Conservation (phyloP, 1,140 invertebrate species). For the Heliothis virescens region DNA sequence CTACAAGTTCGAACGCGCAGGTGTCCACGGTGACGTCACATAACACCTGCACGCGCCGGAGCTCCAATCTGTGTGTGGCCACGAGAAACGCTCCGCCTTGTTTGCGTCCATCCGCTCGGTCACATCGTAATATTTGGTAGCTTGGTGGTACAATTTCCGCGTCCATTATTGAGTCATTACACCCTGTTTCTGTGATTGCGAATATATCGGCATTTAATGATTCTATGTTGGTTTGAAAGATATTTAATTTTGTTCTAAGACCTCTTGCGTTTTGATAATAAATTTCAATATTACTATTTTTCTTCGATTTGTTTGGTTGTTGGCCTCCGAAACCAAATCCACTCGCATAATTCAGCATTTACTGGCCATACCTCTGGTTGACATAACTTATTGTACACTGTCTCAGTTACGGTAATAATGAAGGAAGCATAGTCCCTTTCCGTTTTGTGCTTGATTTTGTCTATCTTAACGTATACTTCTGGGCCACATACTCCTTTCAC, state of each 20-base stretch:
- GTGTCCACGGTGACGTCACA: neutral
- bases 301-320: neutral
- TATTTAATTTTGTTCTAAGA: neutral
- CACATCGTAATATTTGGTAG: slow-evolving; percentile 5
- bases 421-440: neutral
- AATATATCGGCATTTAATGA: neutral
- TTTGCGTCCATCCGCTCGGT: slow-evolving; percentile 13
- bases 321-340: neutral
- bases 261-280: neutral
- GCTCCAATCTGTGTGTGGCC: neutral
- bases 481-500: neutral
- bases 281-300: neutral
- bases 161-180: slow-evolving; percentile 2
- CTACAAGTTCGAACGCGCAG: neutral
- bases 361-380: neutral
- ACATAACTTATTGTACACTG: neutral
- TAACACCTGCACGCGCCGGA: neutral
- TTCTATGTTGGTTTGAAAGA: neutral
- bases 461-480: neutral
- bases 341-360: neutral
- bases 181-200: neutral
- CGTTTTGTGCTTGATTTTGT: neutral
- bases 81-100: neutral
- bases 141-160: neutral
- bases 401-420: neutral